Conservation (phyloP, 2,797 vertebrate species). For the Dicrostonyx torquatus region DNA sequence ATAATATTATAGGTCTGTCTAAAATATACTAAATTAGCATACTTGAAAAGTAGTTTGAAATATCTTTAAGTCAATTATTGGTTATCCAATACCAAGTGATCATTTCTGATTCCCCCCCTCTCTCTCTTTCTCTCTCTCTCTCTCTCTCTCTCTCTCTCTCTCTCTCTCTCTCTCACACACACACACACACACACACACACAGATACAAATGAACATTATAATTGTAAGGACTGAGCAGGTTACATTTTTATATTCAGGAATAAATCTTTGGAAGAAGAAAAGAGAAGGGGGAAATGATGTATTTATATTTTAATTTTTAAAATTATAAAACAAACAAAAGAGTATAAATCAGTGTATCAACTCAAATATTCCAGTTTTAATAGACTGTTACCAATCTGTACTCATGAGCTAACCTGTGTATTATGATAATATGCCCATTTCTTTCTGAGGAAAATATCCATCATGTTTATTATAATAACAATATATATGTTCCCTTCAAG, state of each 20-base stretch:
- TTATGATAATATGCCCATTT: not conserved
- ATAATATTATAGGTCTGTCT: not conserved
- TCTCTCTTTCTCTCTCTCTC: too few species aligned
- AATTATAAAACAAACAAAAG: not conserved
- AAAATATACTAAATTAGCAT: conserved; percentile 15
- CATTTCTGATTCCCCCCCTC: too few species aligned
- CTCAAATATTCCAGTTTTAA: not conserved
- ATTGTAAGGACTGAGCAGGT: not conserved
- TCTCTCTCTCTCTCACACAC: too few species aligned
- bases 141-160: too few species aligned
- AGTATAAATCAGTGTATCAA: not conserved
- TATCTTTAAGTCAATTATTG: not conserved
- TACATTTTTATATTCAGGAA: not conserved
- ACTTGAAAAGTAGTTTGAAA: conserved; percentile 15
- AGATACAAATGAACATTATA: not conserved
- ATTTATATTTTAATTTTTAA: not conserved
- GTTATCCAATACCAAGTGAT: not conserved
- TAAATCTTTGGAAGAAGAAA: not conserved
- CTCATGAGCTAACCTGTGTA: not conserved
- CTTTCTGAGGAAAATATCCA: not conserved
- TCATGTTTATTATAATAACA: not conserved
- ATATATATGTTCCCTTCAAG: not conserved
- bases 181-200: too few species aligned
- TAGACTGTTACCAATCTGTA: not conserved
- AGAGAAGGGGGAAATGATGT: not conserved